Evolutionary conservation across 2,888 invertebrate genomes (phyloP).

Genomic region (Tiliacea citrago): DNA sequence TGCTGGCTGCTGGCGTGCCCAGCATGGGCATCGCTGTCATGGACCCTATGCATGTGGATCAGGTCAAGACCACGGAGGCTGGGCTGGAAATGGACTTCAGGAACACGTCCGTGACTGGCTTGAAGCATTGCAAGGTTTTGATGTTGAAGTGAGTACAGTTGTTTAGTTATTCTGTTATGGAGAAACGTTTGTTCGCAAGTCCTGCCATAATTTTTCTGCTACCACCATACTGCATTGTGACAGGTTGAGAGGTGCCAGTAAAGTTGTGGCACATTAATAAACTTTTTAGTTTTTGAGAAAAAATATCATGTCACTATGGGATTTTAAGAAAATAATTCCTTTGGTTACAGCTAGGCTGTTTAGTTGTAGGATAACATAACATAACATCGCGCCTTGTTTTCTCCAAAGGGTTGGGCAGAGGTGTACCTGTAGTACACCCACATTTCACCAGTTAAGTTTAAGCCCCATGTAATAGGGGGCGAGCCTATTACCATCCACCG

Average conservation of each 20-base stretch:
- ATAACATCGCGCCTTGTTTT: too few relatives aligned
- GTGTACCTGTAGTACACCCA: too few relatives aligned
- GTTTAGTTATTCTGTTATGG: background rate
- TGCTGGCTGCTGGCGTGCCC: conserved; percentile 79
- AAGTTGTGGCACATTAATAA: too few relatives aligned
- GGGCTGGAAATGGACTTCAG: conserved; percentile 83
- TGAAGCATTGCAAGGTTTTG: conserved; percentile 78
- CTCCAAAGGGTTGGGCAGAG: too few relatives aligned
- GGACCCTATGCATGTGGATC: conserved; percentile 81
- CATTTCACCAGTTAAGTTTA: too few relatives aligned
- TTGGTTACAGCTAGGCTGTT: background rate
- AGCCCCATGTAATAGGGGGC: too few relatives aligned
- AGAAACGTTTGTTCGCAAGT: background rate
- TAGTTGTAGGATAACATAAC: too few relatives aligned
- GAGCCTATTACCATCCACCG: too few relatives aligned
- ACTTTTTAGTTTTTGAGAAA: background rate
- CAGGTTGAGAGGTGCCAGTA: background rate
- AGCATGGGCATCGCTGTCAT: conserved; percentile 74
- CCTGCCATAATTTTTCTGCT: background rate
- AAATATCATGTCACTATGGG: background rate
- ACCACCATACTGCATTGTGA: background rate
- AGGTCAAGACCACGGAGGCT: conserved; percentile 76
- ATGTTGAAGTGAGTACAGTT: conserved; percentile 76
- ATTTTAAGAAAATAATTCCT: background rate
- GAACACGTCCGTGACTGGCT: conserved; percentile 79